phyloP scores from a whole-genome alignment of 1,140 invertebrate species.

The Piezodorus guildinii region DNA sequence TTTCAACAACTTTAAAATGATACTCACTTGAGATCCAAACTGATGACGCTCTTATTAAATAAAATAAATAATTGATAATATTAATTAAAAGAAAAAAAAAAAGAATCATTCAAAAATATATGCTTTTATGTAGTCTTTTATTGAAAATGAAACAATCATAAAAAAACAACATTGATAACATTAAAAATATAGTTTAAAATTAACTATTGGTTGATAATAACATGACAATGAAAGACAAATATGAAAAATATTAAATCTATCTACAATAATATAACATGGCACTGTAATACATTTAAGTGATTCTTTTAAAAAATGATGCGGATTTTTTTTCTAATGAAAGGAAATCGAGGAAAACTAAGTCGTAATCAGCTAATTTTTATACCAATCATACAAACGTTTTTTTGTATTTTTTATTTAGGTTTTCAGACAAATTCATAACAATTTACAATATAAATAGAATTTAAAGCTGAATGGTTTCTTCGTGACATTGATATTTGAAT shows the following conservation, averaged over 20 bases:
- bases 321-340: too few relatives aligned
- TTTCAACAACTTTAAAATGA: not conserved
- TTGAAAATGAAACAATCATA: conserved; percentile 15
- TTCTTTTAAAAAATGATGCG: too few relatives aligned
- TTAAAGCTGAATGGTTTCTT: too few relatives aligned
- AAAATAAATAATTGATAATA: not conserved
- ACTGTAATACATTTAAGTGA: not conserved
- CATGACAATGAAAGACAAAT: conserved; percentile 12
- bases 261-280: conserved; percentile 11
- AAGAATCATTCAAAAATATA: too few relatives aligned
- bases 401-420: too few relatives aligned
- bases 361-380: too few relatives aligned
- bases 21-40: not conserved
- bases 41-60: not conserved
- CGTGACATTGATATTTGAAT: too few relatives aligned
- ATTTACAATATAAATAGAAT: too few relatives aligned
- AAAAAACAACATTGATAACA: conserved; percentile 13
- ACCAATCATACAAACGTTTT: too few relatives aligned
- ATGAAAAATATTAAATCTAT: conserved; percentile 12
- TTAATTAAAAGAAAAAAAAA: too few relatives aligned
- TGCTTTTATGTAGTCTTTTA: not conserved
- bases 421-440: too few relatives aligned
- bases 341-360: too few relatives aligned
- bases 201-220: conserved; percentile 8
- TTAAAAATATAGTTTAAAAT: conserved; percentile 13